Evolutionary conservation across 2,888 invertebrate genomes (phyloP), one percentile per base, ranked within the genome.

Genomic region (Coecobrya sp.): DNA sequence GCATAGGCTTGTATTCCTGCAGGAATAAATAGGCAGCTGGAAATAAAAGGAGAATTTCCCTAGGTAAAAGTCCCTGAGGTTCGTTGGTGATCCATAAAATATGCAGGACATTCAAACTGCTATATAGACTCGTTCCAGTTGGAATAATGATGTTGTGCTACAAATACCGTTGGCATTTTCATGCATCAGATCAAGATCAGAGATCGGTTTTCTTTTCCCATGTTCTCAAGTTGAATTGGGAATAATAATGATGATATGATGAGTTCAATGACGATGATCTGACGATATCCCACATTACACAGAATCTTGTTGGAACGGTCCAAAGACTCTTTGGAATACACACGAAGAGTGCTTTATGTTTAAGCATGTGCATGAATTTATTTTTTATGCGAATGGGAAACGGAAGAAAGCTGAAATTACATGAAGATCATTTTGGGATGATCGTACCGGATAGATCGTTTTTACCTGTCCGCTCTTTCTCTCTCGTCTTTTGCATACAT

Each of bases 71-170:
- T 55, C 86, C 76, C 73, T 86, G 13, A 36, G 86, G 73, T 86
- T 59, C 16, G 59, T 68, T 30, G 59, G 62, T 65, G 59, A 87
- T 76, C 87, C 87, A 87, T 87, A 87, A 87, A 87, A 87, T 87
- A 87, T 87, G 86, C 73, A 86, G 73, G 55, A 86, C 73, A 86
- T 30, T 11, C 49, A 65, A 27, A 1, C 49, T 49, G 11, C 22
- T n/a, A n/a, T n/a, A n/a, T 49, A 76, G 27, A 36, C 27, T 30
- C 68, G 16, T 68, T 68, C 68, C 25, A 68, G 4, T 68, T 36
- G 13, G 68, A 68, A 68, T 68, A 59, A 59, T 59, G 13, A 68
- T 68, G 68, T 36, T 68, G 16, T 36, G 45, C 45, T 49, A 8
- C 49, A 49, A 49, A 49, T 49, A 49, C 10, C 11, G 49, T 49